phyloP scores from a whole-genome alignment of 2,888 invertebrate genomes.

The Hypomecis punctinalis region DNA sequence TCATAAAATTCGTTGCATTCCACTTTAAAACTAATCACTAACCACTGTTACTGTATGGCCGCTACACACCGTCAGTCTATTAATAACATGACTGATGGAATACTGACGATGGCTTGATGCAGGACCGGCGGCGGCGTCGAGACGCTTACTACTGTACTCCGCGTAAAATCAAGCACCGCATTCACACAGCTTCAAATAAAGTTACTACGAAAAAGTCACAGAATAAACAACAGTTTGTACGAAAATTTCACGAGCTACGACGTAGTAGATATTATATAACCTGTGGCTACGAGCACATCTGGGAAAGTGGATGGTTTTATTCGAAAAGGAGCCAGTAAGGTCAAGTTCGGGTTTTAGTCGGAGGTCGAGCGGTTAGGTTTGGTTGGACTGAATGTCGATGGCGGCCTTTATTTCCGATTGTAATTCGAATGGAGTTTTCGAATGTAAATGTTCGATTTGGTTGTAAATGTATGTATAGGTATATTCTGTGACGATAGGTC shows the following conservation, averaged over 20 bases:
- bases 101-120: conserved; percentile 28
- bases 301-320: conserved; percentile 61
- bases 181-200: background rate
- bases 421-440: conserved; percentile 38
- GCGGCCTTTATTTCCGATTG: conserved; percentile 43
- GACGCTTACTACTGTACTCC: conserved; percentile 22
- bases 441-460: conserved; percentile 27
- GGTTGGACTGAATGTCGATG: conserved; percentile 42
- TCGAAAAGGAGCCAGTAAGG: conserved; percentile 66
- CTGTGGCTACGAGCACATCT: conserved; percentile 50
- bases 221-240: conserved; percentile 4
- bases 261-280: conserved; percentile 36
- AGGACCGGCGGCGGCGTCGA: conserved; percentile 32
- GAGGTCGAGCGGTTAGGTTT: conserved; percentile 53
- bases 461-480: background rate
- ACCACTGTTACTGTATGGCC: conserved; percentile 50
- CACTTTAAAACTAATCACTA: conserved; percentile 49
- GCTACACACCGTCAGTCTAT: conserved; percentile 46
- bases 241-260: conserved; percentile 12
- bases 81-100: conserved; percentile 41
- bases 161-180: conserved; percentile 8
- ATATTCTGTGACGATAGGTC: background rate
- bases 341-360: conserved; percentile 70
- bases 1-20: conserved; percentile 36
- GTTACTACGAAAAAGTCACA: background rate